A percentile compares a stretch with the other conserved stretches of the same genome.
These are phyloP conservation scores for Drosophila obscura DNA, from an alignment of 1,140 invertebrate genomes.

Conservation along the genomic window DNA sequence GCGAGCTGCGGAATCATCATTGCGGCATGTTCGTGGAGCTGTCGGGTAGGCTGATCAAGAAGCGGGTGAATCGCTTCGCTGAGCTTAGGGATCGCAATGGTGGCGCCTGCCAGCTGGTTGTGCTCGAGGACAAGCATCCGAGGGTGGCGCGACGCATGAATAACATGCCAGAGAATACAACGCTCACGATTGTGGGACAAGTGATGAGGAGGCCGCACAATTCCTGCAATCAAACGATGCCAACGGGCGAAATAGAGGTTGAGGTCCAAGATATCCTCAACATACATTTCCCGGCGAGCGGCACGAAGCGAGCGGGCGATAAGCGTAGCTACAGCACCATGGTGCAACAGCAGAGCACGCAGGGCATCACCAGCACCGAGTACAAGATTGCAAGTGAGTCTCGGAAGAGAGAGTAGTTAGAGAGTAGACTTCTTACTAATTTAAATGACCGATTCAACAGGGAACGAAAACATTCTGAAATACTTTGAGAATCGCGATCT, in stretches of 20 bases:
- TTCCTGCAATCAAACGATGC: constrained; percentile 83
- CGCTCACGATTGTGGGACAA: constrained; percentile 80
- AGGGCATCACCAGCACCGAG: constrained; percentile 82
- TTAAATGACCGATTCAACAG: constrained; percentile 33
- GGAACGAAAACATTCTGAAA: constrained; percentile 81
- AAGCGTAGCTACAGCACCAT: constrained; percentile 79
- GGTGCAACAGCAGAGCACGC: constrained; percentile 63
- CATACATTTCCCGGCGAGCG: constrained; percentile 73
- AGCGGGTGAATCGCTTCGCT: constrained; percentile 83
- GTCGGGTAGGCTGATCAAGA: constrained; percentile 81
- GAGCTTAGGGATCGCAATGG: constrained; percentile 81
- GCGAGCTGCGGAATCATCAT: constrained; percentile 80
- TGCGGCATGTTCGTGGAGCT: constrained; percentile 82
- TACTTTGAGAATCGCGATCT: constrained; percentile 87
- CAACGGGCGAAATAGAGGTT: constrained; percentile 84
- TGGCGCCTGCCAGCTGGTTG: constrained; percentile 84
- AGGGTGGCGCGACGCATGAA: constrained; percentile 81
- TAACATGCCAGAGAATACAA: constrained; percentile 84
- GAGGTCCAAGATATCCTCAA: constrained; percentile 81
- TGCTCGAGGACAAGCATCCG: constrained; percentile 82
- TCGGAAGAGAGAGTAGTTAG: background rate
- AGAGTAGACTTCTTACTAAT: background rate
- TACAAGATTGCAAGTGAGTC: constrained; percentile 81
- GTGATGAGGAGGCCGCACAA: constrained; percentile 76
- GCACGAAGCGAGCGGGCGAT: constrained; percentile 61